Conservation (phyloP, 2,113 vertebrate species). For the Perca fluviatilis region DNA sequence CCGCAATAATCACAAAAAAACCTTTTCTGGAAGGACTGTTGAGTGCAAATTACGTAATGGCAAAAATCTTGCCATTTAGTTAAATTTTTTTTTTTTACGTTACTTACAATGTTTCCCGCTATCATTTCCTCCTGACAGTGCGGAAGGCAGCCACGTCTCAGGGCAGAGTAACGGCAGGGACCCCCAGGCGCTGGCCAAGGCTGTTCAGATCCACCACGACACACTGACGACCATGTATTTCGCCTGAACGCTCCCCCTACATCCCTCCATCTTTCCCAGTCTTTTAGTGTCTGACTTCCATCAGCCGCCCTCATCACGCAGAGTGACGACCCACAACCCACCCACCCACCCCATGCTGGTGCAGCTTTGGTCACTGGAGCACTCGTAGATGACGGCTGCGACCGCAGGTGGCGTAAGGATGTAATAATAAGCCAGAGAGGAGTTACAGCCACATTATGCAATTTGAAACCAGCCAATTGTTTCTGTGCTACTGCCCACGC, state of each 20-base stretch:
- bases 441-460: constrained; percentile 92
- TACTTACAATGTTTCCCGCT: background rate
- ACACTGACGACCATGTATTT: constrained; percentile 87
- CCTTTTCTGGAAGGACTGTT: background rate
- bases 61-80: background rate
- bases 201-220: constrained; percentile 86
- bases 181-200: constrained; percentile 83
- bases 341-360: background rate
- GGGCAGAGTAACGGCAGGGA: constrained; percentile 86
- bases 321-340: constrained; percentile 47
- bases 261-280: constrained; percentile 63
- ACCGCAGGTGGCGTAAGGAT: constrained; percentile 46
- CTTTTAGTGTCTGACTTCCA: constrained; percentile 77
- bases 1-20: too few species aligned
- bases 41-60: background rate
- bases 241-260: constrained; percentile 66
- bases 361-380: constrained; percentile 15
- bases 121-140: constrained; percentile 54
- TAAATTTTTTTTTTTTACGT: background rate
- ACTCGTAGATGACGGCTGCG: background rate
- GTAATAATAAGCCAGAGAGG: constrained; percentile 68
- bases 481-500: constrained; percentile 74
- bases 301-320: constrained; percentile 24
- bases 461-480: constrained; percentile 93
- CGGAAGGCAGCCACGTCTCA: constrained; percentile 86